Evolutionary conservation across 2,888 invertebrate genomes (phyloP).

Genomic region (Perizoma flavofasciatum): DNA sequence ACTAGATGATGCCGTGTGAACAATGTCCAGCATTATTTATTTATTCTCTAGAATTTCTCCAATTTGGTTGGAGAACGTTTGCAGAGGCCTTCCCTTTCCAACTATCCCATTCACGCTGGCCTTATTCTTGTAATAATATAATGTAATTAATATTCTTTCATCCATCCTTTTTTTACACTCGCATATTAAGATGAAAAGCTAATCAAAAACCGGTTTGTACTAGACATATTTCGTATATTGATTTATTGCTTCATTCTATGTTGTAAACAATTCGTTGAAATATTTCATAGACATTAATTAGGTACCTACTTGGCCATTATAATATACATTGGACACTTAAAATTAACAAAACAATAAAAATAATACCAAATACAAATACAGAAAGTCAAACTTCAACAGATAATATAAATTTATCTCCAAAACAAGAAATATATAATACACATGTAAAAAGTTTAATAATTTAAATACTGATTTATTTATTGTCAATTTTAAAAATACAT

Average conservation of each 20-base stretch:
- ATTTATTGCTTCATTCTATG: slow-evolving; percentile 77
- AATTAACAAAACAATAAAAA: slow-evolving; percentile 62
- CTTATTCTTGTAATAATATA: too few relatives aligned
- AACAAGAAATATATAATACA: slow-evolving; percentile 66
- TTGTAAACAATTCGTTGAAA: slow-evolving; percentile 80
- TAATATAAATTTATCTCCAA: slow-evolving; percentile 72
- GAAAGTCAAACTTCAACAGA: slow-evolving; percentile 75
- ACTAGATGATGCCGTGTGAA: too few relatives aligned
- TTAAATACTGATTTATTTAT: slow-evolving; percentile 82
- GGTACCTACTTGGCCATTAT: slow-evolving; percentile 59
- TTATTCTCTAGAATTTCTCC: too few relatives aligned
- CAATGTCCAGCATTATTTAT: too few relatives aligned
- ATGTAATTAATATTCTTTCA: too few relatives aligned
- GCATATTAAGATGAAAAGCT: slow-evolving; percentile 14
- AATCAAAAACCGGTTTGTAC: slow-evolving; percentile 31
- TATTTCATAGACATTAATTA: slow-evolving; percentile 53
- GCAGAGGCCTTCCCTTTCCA: too few relatives aligned
- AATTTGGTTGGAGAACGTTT: too few relatives aligned
- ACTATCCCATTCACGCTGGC: too few relatives aligned
- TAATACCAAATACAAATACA: slow-evolving; percentile 77
- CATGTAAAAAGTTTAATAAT: slow-evolving; percentile 58
- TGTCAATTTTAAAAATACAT: slow-evolving; percentile 76
- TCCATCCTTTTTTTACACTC: too few relatives aligned
- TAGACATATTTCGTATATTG: slow-evolving; percentile 48
- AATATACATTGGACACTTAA: slow-evolving; percentile 63